Percentiles rank a stretch among this genome's conserved stretches.
These are phyloP conservation scores for Xenentodon cancila DNA, from an alignment of 2,797 vertebrate species.

Conservation along the genomic window DNA sequence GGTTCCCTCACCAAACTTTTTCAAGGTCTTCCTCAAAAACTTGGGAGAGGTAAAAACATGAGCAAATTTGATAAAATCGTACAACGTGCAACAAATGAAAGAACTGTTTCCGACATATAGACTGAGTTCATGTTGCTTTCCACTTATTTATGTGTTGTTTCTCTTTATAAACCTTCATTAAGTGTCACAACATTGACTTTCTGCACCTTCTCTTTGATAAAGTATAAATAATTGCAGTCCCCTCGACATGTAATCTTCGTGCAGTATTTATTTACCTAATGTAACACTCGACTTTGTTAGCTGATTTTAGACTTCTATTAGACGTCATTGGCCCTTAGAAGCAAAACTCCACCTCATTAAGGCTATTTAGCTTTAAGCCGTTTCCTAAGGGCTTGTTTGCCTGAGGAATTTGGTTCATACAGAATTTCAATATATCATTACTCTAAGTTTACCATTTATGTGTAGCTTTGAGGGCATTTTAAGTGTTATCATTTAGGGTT, in stretches of 20 bases:
- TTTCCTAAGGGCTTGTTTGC: constrained; percentile 34
- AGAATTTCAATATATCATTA: constrained; percentile 9
- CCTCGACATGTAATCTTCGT: constrained; percentile 12
- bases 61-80: constrained; percentile 35
- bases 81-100: constrained; percentile 27
- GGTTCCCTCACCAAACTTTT: constrained; percentile 62
- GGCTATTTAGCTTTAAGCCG: constrained; percentile 47
- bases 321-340: constrained; percentile 43
- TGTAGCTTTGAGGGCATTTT: constrained; percentile 48
- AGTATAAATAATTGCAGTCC: constrained; percentile 9
- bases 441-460: constrained; percentile 15
- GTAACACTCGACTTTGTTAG: constrained; percentile 21
- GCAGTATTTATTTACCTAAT: not conserved
- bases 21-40: constrained; percentile 51
- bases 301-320: constrained; percentile 10
- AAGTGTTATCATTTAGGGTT: constrained; percentile 43
- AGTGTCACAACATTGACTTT: constrained; percentile 12
- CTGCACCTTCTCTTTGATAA: no score
- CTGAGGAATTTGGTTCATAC: constrained; percentile 39
- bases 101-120: constrained; percentile 33
- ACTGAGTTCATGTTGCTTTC: constrained; percentile 13
- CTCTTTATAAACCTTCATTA: constrained; percentile 15
- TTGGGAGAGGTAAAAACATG: constrained; percentile 46
- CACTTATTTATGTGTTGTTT: constrained; percentile 22
- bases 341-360: constrained; percentile 44